Evolutionary conservation across 2,113 vertebrate genomes (phyloP), one percentile per base, ranked within the genome.

Genomic region (Gorsachius goisagi): DNA sequence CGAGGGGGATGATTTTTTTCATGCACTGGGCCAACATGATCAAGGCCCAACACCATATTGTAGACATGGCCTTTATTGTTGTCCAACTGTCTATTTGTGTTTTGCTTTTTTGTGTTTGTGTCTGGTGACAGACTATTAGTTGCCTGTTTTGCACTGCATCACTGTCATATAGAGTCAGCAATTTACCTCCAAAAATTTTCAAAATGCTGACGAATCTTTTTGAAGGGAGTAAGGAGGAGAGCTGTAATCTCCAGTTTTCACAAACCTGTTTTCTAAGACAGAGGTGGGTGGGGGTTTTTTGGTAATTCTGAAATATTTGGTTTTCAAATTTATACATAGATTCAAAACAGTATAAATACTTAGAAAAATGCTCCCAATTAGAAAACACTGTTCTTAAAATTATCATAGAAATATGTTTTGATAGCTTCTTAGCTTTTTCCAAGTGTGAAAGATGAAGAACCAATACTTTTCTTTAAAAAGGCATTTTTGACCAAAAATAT

Each of bases 231-330:
- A 27, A 83, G 35, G 21, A 37, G 6, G 4, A 35, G 39, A 74
- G 10, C 9, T 53, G 22, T 69, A 58, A 92, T 47, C 58, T 63
- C 47, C 18, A 37, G 4, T 63, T 62, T 45, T 89, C n/a, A 44
- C 15, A 85, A 75, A 60, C 3, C 2, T 58, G 0, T 60, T 76
- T 88, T 72, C 24, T 53, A 50, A 64, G 53, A 66, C 9, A 55
- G 11, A n/a, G 18, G 2, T 35, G 10, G 4, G 13, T 35, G 8
- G 4, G 13, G 53, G 0, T 9, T 39, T 80, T 59, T 28, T 15
- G 12, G 2, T 15, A 52, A 28, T 74, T 78, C 37, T 49, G 20
- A 83, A 78, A 64, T 49, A 59, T 4, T 22, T 66, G 15, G 1
- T 27, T 83, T 90, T 80, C 12, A 55, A 50, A 77, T 73, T 41